Evolutionary conservation across 23 tunicate genomes (phyloP).

Genomic region (Diplosoma virens): DNA sequence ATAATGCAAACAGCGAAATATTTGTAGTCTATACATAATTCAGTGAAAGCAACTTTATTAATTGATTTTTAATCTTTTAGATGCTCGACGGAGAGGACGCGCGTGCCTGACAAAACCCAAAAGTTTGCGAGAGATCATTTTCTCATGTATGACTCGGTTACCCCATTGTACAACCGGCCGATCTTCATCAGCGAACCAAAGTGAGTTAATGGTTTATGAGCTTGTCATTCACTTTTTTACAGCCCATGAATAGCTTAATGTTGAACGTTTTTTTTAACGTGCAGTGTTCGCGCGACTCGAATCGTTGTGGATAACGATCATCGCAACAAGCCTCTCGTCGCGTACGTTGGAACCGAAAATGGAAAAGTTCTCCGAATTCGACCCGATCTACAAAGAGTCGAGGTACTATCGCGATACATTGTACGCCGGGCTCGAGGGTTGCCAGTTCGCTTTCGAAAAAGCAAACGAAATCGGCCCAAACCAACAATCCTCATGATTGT

Average conservation of each 20-base stretch:
- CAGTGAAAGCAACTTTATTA: no score
- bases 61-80: no score
- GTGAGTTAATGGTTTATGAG: background rate
- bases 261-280: background rate
- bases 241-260: no score
- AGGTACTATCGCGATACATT: background rate
- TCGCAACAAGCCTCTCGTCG: constrained; percentile 23
- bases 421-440: no score
- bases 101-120: constrained; percentile 30
- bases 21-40: no score
- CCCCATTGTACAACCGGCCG: constrained; percentile 32
- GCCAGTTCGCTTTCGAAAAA: no score
- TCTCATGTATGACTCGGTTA: constrained; percentile 52
- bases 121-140: constrained; percentile 58
- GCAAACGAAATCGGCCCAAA: no score
- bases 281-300: constrained; percentile 68
- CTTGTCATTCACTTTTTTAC: background rate
- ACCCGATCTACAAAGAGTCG: constrained; percentile 11
- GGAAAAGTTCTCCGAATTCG: constrained; percentile 69
- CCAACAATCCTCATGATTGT: no score
- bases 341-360: constrained; percentile 80
- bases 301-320: constrained; percentile 53
- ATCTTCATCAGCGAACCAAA: constrained; percentile 31
- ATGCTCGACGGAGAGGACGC: background rate
- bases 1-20: no score